Conservation (phyloP, 1,140 invertebrate genomes). For the Drosophila quadrilineata region DNA sequence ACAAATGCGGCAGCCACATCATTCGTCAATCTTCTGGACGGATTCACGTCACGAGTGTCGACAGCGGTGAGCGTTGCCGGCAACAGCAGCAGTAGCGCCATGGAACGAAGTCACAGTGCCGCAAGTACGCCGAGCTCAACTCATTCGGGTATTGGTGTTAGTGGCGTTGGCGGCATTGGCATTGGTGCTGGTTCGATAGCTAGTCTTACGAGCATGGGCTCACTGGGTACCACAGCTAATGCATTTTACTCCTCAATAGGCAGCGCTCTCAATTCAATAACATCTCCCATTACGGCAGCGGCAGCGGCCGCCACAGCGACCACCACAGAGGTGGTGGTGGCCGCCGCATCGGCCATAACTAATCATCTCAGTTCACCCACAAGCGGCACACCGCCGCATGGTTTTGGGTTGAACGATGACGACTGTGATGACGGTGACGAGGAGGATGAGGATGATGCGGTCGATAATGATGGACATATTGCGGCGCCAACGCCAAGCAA, state of each 20-base stretch:
- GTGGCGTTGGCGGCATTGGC: constrained; percentile 21
- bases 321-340: constrained; percentile 67
- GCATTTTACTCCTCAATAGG: constrained; percentile 78
- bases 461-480: constrained; percentile 66
- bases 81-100: constrained; percentile 37
- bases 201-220: constrained; percentile 70
- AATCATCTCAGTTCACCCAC: constrained; percentile 78
- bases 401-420: constrained; percentile 55
- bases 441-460: constrained; percentile 72
- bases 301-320: constrained; percentile 72
- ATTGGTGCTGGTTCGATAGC: constrained; percentile 58
- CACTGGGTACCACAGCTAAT: constrained; percentile 73
- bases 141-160: constrained; percentile 33
- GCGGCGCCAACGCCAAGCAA: constrained; percentile 80
- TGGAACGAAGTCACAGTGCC: constrained; percentile 62
- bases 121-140: constrained; percentile 71
- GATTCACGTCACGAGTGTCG: constrained; percentile 67
- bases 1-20: constrained; percentile 70
- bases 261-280: constrained; percentile 72
- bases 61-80: constrained; percentile 62
- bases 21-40: constrained; percentile 70
- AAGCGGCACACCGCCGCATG: constrained; percentile 68
- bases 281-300: constrained; percentile 70
- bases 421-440: constrained; percentile 70
- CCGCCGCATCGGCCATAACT: constrained; percentile 73